Base-by-base conservation (phyloP, 2,797 vertebrate species). In the Falco berigora region DNA sequence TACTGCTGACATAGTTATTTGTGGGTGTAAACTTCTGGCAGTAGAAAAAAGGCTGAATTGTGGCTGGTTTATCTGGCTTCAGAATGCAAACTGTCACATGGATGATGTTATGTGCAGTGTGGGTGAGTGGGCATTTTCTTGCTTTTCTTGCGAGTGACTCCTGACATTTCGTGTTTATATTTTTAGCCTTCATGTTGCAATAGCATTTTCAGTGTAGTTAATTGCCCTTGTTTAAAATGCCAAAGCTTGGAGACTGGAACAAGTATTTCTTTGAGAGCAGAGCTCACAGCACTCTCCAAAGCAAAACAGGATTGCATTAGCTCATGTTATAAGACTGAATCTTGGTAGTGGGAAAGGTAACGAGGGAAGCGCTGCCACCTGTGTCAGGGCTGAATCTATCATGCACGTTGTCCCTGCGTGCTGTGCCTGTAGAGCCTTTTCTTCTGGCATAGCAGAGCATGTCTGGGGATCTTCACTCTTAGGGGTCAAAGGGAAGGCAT, bases 131-230 rank as follows among this genome's bases (percentile, higher is more conserved):
- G 24, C 25, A 16, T 88, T 95, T 95, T 85, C 80, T 82, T 71
- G 42, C 49, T 79, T 95, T 85, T 46, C 44, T 87, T 89, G 25
- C 3, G 7, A 83, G 38, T 20, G 38, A 32, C 67, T 94, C 47
- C 86, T 85, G 76, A 86, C 38, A 46, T 84, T 73, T 81, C 67
- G 24, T 59, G 47, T 42, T 92, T 79, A 11, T 59, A 52, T 68
- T 91, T 91, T 93, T 88, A 93, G 80, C 80, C 62, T 90, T 95
- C 77, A 42, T 50, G 47, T 93, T 94, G 67, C 88, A 79, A 22
- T 67, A 88, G 71, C 52, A 10, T 88, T 95, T 88, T 63, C 55
- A 78, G 76, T 81, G 66, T 58, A 13, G 68, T 75, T 90, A 91
- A 81, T 67, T 82, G 86, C 63, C 74, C 74, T 56, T 64, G 15